Conservation (phyloP, 2,888 invertebrate genomes). For the Melinaea menophilus region DNA sequence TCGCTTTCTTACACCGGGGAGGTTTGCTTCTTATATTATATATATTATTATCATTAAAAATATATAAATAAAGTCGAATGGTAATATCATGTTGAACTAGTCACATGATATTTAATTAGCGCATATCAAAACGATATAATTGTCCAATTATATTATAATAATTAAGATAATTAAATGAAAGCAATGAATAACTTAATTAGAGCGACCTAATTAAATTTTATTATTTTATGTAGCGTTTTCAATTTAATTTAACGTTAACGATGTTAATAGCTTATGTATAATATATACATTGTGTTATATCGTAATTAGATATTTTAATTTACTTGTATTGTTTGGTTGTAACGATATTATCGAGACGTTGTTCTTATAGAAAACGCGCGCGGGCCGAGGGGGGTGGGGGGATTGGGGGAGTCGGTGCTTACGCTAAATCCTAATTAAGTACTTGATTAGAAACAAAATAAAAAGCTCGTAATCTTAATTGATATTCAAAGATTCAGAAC, state of each 20-base stretch:
- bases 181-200: constrained; percentile 4
- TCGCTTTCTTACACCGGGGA: constrained; percentile 46
- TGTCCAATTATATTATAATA: neutral
- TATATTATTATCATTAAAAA: too few relatives aligned
- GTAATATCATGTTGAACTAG: neutral
- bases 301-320: constrained; percentile 11
- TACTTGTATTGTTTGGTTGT: constrained; percentile 9
- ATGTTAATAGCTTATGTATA: neutral
- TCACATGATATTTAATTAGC: constrained; percentile 2
- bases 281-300: neutral
- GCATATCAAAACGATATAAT: constrained; percentile 1
- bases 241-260: neutral
- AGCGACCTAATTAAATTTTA: constrained; percentile 19
- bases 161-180: constrained; percentile 4
- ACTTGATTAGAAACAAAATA: constrained; percentile 67
- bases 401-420: constrained; percentile 36
- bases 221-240: neutral
- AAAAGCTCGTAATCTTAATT: constrained; percentile 72
- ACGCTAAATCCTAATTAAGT: constrained; percentile 69
- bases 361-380: constrained; percentile 27
- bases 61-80: too few relatives aligned
- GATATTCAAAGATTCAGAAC: constrained; percentile 66
- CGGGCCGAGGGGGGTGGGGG: constrained; percentile 22
- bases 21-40: constrained; percentile 6
- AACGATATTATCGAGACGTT: constrained; percentile 14